Evolutionary conservation across 2,888 invertebrate species (phyloP).

Genomic region (Lucinisca nassula): DNA sequence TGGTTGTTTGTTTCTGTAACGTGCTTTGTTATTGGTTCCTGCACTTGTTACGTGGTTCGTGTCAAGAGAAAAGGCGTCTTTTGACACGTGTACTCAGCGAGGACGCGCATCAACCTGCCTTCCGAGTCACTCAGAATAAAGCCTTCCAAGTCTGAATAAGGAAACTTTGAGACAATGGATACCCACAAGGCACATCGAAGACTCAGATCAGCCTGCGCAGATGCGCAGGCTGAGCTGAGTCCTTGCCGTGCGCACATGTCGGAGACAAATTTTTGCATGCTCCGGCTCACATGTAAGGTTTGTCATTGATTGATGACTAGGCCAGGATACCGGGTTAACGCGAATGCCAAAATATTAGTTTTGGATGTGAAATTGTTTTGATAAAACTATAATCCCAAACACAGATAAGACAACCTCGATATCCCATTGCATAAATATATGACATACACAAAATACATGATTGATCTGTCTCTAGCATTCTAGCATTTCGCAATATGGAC

Average conservation of each 20-base stretch:
- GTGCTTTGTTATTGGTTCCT: background rate
- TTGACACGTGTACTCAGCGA: too few relatives aligned
- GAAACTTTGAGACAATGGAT: too few relatives aligned
- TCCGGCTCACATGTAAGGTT: too few relatives aligned
- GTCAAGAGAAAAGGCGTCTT: too few relatives aligned
- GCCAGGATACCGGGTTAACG: background rate
- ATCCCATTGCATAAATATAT: background rate
- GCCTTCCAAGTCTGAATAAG: too few relatives aligned
- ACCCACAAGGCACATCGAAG: too few relatives aligned
- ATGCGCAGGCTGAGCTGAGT: too few relatives aligned
- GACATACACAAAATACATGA: background rate
- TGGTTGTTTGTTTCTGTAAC: background rate
- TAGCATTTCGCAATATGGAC: background rate
- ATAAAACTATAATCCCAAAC: constrained; percentile 2
- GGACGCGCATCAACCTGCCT: too few relatives aligned
- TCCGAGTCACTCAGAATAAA: too few relatives aligned
- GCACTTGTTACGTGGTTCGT: background rate
- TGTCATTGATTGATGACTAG: constrained; percentile 6
- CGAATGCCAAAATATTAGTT: constrained; percentile 12
- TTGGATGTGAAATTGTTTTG: constrained; percentile 6
- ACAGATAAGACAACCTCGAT: constrained; percentile 9
- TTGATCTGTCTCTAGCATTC: background rate
- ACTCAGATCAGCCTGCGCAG: too few relatives aligned
- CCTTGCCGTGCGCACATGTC: too few relatives aligned
- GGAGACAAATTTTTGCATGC: too few relatives aligned